A percentile compares a stretch with the other conserved stretches of the same genome.
These are phyloP conservation scores for Sabatieria punctata DNA, from an alignment of 2,888 invertebrate species.

Conservation along the genomic window DNA sequence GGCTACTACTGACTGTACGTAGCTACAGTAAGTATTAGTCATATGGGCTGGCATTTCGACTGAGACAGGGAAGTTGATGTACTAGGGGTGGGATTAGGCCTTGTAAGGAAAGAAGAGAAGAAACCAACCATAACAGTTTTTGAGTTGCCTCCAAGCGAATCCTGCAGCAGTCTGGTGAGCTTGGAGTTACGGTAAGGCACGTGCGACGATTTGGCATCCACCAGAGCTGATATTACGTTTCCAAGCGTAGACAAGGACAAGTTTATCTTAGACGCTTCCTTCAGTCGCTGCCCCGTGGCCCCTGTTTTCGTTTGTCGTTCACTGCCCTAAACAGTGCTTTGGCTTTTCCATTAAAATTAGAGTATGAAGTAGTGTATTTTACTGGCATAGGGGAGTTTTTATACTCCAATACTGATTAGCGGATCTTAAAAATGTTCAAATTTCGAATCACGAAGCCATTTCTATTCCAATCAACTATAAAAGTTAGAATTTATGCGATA, in stretches of 20 bases:
- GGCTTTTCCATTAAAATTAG: no score
- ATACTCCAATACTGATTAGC: no score
- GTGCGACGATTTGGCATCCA: constrained; percentile 89
- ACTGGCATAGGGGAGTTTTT: no score
- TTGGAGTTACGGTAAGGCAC: constrained; percentile 97
- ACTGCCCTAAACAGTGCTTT: constrained; percentile 56
- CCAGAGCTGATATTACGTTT: constrained; percentile 92
- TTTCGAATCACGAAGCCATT: neutral
- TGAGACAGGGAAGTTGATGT: neutral
- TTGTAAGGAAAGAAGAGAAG: constrained; percentile 41
- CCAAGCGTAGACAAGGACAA: constrained; percentile 88
- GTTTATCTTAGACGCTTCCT: constrained; percentile 91
- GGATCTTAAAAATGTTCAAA: no score
- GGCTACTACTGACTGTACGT: no score
- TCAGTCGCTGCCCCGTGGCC: constrained; percentile 53
- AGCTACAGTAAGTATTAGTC: no score
- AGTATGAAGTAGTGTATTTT: no score
- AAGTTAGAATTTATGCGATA: no score
- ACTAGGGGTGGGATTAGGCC: constrained; percentile 7
- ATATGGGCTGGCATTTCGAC: no score
- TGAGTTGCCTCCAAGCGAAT: constrained; percentile 48
- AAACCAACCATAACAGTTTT: constrained; percentile 35
- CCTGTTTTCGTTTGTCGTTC: constrained; percentile 86
- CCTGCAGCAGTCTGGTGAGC: constrained; percentile 76
- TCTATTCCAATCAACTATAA: no score